These are phyloP conservation scores for Ceratosolen solmsi DNA, from an alignment of 1,140 invertebrate genomes.

Conservation along the genomic window DNA sequence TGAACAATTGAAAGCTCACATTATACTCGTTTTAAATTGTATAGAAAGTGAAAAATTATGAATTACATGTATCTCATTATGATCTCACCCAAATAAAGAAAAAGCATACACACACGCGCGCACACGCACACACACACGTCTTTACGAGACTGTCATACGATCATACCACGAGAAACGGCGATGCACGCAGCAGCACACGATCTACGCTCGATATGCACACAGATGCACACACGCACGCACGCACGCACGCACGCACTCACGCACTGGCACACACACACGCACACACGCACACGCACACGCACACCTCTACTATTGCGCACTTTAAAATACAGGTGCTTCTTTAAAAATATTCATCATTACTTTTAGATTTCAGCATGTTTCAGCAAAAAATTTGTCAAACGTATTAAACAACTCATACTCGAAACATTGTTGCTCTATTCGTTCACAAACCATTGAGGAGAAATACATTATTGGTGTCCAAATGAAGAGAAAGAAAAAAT, in stretches of 20 bases:
- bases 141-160: constrained; percentile 39
- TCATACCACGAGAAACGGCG: constrained; percentile 24
- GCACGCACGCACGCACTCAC: constrained; percentile 25
- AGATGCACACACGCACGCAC: constrained; percentile 28
- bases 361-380: constrained; percentile 37
- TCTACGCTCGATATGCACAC: constrained; percentile 31
- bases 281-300: constrained; percentile 27
- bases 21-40: neutral
- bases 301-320: constrained; percentile 7
- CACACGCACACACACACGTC: too few relatives aligned
- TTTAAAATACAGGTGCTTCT: constrained; percentile 40
- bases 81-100: constrained; percentile 1
- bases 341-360: constrained; percentile 38
- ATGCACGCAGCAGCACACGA: constrained; percentile 42
- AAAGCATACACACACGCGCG: constrained; percentile 16
- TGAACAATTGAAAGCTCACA: too few relatives aligned
- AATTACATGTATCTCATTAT: constrained; percentile 18
- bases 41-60: neutral
- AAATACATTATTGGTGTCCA: constrained; percentile 22
- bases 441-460: constrained; percentile 19
- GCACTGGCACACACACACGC: constrained; percentile 18
- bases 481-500: constrained; percentile 32
- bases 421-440: constrained; percentile 19
- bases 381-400: neutral
- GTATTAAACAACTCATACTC: constrained; percentile 2